Percentiles rank a stretch among this genome's conserved stretches.
phyloP scores from a whole-genome alignment of 2,888 invertebrate species.

The Willowsia nigromaculata region DNA sequence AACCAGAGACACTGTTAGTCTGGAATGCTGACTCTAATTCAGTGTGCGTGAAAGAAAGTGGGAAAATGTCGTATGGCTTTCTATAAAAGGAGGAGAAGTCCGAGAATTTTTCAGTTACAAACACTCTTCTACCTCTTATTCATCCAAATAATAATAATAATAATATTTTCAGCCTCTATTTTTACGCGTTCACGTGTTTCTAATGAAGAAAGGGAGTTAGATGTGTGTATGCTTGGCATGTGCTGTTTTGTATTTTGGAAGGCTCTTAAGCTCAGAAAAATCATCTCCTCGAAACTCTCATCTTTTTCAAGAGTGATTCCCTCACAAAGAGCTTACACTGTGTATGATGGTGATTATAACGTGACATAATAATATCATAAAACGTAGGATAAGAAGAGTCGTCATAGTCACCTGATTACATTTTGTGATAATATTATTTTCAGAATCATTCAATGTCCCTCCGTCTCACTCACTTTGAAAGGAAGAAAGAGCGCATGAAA shows the following conservation, averaged over 20 bases:
- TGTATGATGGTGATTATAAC: neutral
- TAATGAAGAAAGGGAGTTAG: neutral
- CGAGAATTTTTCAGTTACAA: too few species aligned
- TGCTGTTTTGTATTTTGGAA: neutral
- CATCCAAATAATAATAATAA: neutral
- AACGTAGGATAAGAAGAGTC: neutral
- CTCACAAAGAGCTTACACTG: neutral
- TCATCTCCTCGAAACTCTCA: neutral
- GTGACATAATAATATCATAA: neutral
- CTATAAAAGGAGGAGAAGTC: too few species aligned
- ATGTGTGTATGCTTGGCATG: neutral
- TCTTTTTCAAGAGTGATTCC: constrained; percentile 1
- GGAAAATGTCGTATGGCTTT: too few species aligned
- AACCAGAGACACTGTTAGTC: too few species aligned
- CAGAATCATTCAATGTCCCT: neutral
- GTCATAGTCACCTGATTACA: constrained; percentile 14
- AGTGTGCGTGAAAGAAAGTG: too few species aligned
- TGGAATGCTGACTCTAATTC: too few species aligned
- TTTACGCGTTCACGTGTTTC: neutral
- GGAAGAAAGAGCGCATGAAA: neutral
- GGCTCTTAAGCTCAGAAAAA: neutral
- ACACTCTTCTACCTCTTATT: neutral
- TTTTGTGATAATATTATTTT: constrained; percentile 15
- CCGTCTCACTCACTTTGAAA: neutral
- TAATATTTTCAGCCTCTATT: neutral